Percentiles rank a stretch among this genome's conserved stretches.
These are phyloP conservation scores for Clostera curtula DNA, from an alignment of 2,888 invertebrate species.

Conservation along the genomic window DNA sequence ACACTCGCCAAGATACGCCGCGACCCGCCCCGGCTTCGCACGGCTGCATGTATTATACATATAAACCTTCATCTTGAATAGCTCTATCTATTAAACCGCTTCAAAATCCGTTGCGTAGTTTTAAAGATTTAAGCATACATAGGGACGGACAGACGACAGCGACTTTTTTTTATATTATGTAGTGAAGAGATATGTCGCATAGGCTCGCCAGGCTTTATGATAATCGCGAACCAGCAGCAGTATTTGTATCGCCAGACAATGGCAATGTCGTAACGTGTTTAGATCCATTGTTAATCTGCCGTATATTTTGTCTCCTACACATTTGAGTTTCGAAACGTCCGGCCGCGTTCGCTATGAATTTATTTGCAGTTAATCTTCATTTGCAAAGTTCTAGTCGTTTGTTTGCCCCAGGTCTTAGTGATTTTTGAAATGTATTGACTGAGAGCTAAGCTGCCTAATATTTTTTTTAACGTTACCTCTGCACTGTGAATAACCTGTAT, in stretches of 20 bases:
- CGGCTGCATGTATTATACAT: too few species aligned
- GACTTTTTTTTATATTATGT: too few species aligned
- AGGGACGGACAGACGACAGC: too few species aligned
- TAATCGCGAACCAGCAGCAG: slow-evolving; percentile 25
- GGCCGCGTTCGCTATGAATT: slow-evolving; percentile 10
- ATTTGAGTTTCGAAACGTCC: slow-evolving; percentile 22
- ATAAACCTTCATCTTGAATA: too few species aligned
- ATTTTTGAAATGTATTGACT: slow-evolving; percentile 1
- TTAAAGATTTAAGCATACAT: too few species aligned
- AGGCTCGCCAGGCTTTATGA: slow-evolving; percentile 15
- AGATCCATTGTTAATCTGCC: slow-evolving; percentile 45
- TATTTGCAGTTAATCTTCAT: slow-evolving; percentile 12
- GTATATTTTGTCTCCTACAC: slow-evolving; percentile 58
- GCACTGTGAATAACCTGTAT: too few species aligned
- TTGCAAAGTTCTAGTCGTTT: slow-evolving; percentile 1
- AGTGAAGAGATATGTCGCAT: slow-evolving; percentile 9
- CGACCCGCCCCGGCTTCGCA: too few species aligned
- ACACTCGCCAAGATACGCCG: too few species aligned
- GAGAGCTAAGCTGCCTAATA: too few species aligned
- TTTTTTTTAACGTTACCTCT: too few species aligned
- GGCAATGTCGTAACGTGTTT: slow-evolving; percentile 36
- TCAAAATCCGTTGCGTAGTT: too few species aligned
- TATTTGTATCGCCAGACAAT: slow-evolving; percentile 49
- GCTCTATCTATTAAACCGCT: too few species aligned
- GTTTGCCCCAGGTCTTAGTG: slow-evolving; percentile 6